Evolutionary conservation across 2,797 vertebrate species (phyloP).

Genomic region (Neosilurus mollespiculum): DNA sequence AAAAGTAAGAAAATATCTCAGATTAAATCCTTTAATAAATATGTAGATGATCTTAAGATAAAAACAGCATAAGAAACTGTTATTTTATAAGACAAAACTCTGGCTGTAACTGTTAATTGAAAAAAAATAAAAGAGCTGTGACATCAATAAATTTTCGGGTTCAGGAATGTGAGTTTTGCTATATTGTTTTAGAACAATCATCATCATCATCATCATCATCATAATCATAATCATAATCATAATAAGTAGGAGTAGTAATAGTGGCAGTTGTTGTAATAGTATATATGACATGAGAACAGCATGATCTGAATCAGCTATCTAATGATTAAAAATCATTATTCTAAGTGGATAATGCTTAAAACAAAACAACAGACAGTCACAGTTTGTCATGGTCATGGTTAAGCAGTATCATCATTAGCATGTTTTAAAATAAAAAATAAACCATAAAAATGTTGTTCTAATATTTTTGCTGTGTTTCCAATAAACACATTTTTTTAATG

Average conservation of each 20-base stretch:
- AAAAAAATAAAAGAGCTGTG: not conserved
- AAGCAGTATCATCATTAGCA: too few species aligned
- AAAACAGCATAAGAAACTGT: not conserved
- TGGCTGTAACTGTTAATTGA: not conserved
- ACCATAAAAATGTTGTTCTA: too few species aligned
- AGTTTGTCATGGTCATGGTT: too few species aligned
- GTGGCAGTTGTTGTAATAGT: too few species aligned
- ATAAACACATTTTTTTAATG: too few species aligned
- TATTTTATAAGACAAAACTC: slow-evolving; percentile 26
- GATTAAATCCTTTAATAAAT: slow-evolving; percentile 24
- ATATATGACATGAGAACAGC: too few species aligned
- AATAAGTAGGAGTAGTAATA: not conserved
- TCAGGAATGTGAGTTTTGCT: slow-evolving; percentile 21
- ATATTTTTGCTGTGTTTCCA: too few species aligned
- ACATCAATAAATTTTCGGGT: slow-evolving; percentile 24
- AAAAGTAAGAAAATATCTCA: slow-evolving; percentile 38
- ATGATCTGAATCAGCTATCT: too few species aligned
- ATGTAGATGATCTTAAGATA: not conserved
- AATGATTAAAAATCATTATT: too few species aligned
- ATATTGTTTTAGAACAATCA: slow-evolving; percentile 46
- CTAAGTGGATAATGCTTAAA: too few species aligned
- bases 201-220: not conserved
- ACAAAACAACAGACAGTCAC: too few species aligned
- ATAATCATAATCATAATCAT: not conserved
- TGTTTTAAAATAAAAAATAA: too few species aligned